Evolutionary conservation across 2,797 vertebrate species (phyloP), one percentile per base, ranked within the genome.

Genomic region (Paratrypauchen microcephalus): DNA sequence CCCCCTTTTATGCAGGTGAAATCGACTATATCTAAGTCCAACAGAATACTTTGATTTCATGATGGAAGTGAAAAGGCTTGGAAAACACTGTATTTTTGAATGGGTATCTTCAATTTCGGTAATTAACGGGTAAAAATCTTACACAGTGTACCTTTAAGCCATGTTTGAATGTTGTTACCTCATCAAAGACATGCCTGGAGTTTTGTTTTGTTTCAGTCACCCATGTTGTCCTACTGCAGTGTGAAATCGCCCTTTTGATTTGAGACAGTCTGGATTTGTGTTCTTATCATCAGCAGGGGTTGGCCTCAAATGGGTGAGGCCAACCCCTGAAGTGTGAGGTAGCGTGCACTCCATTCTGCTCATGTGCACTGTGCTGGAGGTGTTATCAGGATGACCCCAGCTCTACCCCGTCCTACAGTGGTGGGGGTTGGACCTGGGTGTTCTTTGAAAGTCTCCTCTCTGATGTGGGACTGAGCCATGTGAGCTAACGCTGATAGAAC

Each of bases 341-440:
- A 64, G 36, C 50, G 15, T 5, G 2, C 58, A 45, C 71, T 74
- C 73, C 71, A 75, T 74, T 54, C 66, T 60, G 36, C 3, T 45
- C 4, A 13, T 15, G 5, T 45, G 62, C 59, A 63, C 62, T 9
- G 63, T 21, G 70, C 75, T 67, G 66, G 61, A 57, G 39, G 3
- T 56, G 79, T 87, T 86, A 86, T 88, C 85, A 72, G 75, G 69
- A 58, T 82, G 78, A 83, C 75, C 81, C 79, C 70, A 77, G 61
- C 72, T 36, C 54, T 0, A 65, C 21, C 41, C 13, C 23, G 23
- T 1, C 15, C 41, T 11, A 21, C 11, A 18, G 8, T 23, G 39
- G 41, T 48, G 41, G 23, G 41, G 41, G 62, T 45, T 15, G 41
- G 41, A 47, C 39, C 41, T 64, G 39, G 39, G 41, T 64, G 62